phyloP scores from a whole-genome alignment of 2,113 vertebrate species.

The Ancistrus triradiatus region DNA sequence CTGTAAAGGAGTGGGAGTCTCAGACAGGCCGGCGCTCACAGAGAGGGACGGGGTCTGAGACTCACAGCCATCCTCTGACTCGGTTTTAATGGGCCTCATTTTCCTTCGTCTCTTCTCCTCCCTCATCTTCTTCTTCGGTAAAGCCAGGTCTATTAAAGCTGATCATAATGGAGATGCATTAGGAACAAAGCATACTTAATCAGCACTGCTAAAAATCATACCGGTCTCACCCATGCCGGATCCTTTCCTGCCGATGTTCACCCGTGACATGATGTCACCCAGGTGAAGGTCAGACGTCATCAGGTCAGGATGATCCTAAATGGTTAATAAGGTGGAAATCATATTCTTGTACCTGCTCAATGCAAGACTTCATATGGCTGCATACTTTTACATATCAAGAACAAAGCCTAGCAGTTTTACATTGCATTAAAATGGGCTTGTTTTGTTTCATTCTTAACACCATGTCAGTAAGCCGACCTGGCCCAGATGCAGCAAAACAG shows the following conservation, averaged over 20 bases:
- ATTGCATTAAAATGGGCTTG: too few species aligned
- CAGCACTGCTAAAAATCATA: background rate
- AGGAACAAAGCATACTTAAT: background rate
- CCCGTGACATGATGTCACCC: constrained; percentile 85
- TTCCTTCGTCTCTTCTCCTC: constrained; percentile 91
- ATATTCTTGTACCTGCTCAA: too few species aligned
- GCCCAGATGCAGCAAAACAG: too few species aligned
- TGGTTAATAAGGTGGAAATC: constrained; percentile 11
- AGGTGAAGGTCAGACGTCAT: constrained; percentile 85
- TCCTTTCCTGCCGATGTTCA: constrained; percentile 88
- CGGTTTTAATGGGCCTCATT: constrained; percentile 82
- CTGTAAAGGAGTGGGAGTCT: constrained; percentile 71
- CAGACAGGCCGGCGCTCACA: constrained; percentile 62
- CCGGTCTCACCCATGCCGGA: constrained; percentile 76
- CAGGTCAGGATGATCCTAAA: constrained; percentile 91
- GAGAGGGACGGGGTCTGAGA: constrained; percentile 62
- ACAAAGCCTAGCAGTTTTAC: too few species aligned
- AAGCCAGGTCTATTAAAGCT: constrained; percentile 82
- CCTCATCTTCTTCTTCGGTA: constrained; percentile 87
- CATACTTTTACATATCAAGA: too few species aligned
- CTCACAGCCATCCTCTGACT: constrained; percentile 84
- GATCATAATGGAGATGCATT: background rate
- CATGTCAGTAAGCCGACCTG: too few species aligned
- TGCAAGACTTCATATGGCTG: too few species aligned
- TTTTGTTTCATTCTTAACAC: too few species aligned